A percentile compares a stretch with the other conserved stretches of the same genome.
Conservation (phyloP, 2,797 vertebrate species). For the Girardinus metallicus region DNA sequence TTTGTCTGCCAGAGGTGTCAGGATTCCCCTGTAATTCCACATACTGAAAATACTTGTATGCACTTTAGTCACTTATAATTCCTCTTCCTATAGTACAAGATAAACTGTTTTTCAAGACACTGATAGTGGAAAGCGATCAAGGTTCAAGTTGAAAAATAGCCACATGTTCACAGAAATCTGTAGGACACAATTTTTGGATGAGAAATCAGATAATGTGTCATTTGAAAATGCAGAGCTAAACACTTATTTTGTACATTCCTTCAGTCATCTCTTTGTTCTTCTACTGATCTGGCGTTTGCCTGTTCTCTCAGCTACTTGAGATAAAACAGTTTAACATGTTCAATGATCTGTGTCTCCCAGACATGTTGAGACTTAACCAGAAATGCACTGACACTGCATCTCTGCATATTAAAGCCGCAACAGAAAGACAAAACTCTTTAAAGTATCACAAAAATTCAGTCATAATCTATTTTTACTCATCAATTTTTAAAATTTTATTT, state of each 20-base stretch:
- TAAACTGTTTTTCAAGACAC: neutral
- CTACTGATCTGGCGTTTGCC: neutral
- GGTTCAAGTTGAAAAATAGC: constrained; percentile 2
- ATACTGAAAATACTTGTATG: neutral
- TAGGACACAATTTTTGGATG: neutral
- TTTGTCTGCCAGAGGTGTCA: neutral
- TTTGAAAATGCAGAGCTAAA: neutral
- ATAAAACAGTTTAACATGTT: neutral
- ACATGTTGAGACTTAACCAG: constrained; percentile 9
- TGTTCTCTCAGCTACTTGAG: neutral
- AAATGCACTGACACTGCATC: neutral
- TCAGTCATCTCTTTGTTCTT: neutral
- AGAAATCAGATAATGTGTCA: neutral
- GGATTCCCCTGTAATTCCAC: neutral
- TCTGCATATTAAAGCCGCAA: constrained; percentile 1
- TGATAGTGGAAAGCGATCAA: neutral
- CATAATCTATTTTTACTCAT: no score
- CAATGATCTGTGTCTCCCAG: neutral
- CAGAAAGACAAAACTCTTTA: neutral
- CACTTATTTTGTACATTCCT: neutral
- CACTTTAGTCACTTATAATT: neutral
- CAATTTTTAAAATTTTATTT: no score
- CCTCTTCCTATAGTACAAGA: neutral
- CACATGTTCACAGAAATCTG: neutral
- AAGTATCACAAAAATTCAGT: no score